phyloP scores from a whole-genome alignment of 2,113 vertebrate species.

The Eurypyga helias region DNA sequence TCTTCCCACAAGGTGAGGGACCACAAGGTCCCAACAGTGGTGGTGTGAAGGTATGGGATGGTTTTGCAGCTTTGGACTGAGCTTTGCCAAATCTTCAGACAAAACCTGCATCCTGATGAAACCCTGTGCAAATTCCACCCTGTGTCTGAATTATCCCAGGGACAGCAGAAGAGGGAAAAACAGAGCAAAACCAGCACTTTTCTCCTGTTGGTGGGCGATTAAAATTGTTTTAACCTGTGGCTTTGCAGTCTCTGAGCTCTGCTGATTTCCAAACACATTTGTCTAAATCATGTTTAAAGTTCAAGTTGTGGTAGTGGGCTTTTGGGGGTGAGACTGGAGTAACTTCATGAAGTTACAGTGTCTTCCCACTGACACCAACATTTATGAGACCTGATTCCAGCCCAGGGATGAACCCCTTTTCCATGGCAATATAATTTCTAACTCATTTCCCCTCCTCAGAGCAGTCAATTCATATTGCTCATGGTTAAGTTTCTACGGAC shows the following conservation, averaged over 20 bases:
- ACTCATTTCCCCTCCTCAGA: background rate
- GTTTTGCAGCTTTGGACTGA: background rate
- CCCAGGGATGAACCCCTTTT: background rate
- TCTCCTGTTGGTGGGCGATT: background rate
- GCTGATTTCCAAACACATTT: background rate
- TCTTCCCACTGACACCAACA: background rate
- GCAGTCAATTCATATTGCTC: accelerated
- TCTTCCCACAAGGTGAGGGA: background rate
- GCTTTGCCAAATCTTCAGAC: background rate
- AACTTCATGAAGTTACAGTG: background rate
- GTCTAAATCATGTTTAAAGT: background rate
- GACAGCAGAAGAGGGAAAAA: background rate
- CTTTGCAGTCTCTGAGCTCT: background rate
- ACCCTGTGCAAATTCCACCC: background rate
- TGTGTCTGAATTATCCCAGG: background rate
- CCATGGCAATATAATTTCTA: background rate
- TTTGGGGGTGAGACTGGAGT: background rate
- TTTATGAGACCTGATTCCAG: background rate
- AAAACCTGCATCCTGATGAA: background rate
- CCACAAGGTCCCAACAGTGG: accelerated
- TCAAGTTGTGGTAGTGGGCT: background rate
- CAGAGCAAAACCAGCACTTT: background rate
- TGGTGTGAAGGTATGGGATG: background rate
- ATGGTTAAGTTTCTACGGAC: background rate
- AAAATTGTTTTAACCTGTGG: background rate